Evolutionary conservation across 2,888 invertebrate species (phyloP), one percentile per base, ranked within the genome.

Genomic region (Sarcophaga subvicina): DNA sequence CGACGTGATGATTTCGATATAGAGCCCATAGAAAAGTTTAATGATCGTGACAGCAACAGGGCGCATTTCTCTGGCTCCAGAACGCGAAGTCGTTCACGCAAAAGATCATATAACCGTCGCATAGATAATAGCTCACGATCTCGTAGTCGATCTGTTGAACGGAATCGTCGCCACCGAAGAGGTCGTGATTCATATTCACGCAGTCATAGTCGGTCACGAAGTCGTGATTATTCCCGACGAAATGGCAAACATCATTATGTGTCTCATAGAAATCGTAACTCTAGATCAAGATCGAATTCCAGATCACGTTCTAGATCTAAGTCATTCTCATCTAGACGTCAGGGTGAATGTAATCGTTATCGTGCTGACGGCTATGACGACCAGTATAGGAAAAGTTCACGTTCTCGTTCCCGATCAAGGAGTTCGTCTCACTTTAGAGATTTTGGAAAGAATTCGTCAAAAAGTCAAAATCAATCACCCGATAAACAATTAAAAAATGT

Each of bases 11-110:
- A 90, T n/a, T 85, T 88, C 60, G 82, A 88, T 27, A 88, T 82
- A 54, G 88, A 90, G 73, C 27, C 87, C 72, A 85, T 89, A 66
- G 86, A 88, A 79, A 89, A 86, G 5, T 83, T 84, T 54, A 79
- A 89, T n/a, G 88, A 90, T 11, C 89, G 89, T 11, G 85, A 88
- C 27, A 88, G 86, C 22, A 22, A 70, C 20, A 75, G 88, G 85
- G 66, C 66, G n/a, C 47, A 64, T n/a, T 60, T 76, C 22, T 84
- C 84, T 2, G 69, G 37, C 66, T 66, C 84, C 54, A 76, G 76
- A 76, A 62, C 76, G n/a, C 88, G 88, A 17, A 90, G 89, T 87
- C 90, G 89, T 25, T 91, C 91, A 47, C 88, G 89, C 12, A 90
- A 90, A 72, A 88, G 89, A 66, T 83, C 88, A 10, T 83, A 87